Base-by-base conservation (phyloP, 2,113 vertebrate genomes). In the Antechinus flavipes region DNA sequence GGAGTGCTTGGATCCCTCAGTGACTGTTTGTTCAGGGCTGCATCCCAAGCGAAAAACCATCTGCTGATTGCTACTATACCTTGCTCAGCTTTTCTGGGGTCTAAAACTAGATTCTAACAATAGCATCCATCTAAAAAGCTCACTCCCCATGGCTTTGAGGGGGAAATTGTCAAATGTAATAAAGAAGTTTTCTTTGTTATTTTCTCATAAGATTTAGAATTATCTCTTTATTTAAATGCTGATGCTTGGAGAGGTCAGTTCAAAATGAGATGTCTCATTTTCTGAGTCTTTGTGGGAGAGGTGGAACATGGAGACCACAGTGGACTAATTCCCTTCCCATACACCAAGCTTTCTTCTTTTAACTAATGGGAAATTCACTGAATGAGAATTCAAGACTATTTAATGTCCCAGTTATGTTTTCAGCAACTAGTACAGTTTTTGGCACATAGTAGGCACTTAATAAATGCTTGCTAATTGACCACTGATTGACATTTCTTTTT, bases 161-260 rank as follows among this genome's bases (percentile, higher is more conserved):
- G 53, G 26, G 76, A 91, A n/a, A 46, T 9, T 54, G 6, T 49
- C 2, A 12, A 95, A 68, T 90, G 89, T 14, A 91, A 50, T 2
- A 95, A 90, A 53, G 8, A 0, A 0, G 16, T 97, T 96, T 96
- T 93, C 54, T 94, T 95, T 92, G 47, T 9, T 95, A 90, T 96
- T 97, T 93, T 95, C 96, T 50, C 91, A 8, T 47, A 89, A 93
- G 95, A 89, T 55, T 6, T 91, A 96, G 90, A 93, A 53, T 95
- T 93, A 95, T 35, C 89, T 95, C 3, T 91, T 54, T 30, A 8
- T 94, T 90, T 12, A 56, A 54, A 27, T 91, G 94, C 68, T 26
- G 76, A 95, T 53, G 89, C 68, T 68, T 97, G 90, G 54, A 92
- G 93, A 90, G 49, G 26, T 97, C 68, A 97, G 52, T 91, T 92